A percentile compares a stretch with the other conserved stretches of the same genome.
These are phyloP conservation scores for Psittacula echo DNA, from an alignment of 2,797 vertebrate genomes.

Conservation along the genomic window DNA sequence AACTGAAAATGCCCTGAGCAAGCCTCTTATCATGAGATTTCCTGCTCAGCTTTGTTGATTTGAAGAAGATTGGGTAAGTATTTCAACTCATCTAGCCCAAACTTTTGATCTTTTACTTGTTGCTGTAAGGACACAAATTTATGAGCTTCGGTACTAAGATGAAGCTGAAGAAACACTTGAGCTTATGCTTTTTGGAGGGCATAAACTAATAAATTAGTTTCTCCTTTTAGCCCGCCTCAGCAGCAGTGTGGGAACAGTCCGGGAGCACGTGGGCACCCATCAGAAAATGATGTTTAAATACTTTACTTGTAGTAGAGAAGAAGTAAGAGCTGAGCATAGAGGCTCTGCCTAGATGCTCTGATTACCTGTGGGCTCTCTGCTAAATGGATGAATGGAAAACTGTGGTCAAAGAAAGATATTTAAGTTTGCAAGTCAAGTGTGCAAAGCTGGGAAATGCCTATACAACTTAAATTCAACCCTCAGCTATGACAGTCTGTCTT, in stretches of 20 bases:
- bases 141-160: neutral
- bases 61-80: neutral
- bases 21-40: neutral
- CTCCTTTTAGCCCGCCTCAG: neutral
- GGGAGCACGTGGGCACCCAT: neutral
- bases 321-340: neutral
- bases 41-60: neutral
- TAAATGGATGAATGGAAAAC: neutral
- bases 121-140: neutral
- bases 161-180: neutral
- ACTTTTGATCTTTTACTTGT: neutral
- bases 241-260: neutral
- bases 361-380: neutral
- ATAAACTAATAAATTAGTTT: neutral
- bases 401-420: neutral
- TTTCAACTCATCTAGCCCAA: neutral
- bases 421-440: neutral
- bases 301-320: neutral
- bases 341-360: neutral
- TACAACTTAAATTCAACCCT: neutral
- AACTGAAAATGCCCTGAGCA: neutral
- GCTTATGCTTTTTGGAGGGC: neutral
- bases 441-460: neutral
- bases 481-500: neutral
- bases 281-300: neutral